phyloP scores from a whole-genome alignment of 2,113 vertebrate species.

The Crotalus viridis region DNA sequence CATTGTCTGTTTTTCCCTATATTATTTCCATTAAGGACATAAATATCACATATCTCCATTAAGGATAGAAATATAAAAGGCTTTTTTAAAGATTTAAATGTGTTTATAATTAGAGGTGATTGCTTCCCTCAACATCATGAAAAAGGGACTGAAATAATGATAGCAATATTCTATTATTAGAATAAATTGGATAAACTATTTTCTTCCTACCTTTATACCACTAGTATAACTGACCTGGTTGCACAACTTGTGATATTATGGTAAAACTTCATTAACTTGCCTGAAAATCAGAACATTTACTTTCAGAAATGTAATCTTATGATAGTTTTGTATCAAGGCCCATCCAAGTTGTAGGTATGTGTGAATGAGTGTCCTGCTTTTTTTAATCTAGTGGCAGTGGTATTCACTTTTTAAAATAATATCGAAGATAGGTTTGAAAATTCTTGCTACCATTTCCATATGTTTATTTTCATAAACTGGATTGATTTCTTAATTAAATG shows the following conservation, averaged over 20 bases:
- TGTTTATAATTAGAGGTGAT: not conserved
- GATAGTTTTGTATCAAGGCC: not conserved
- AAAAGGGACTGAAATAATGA: not conserved
- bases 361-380: not conserved
- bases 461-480: constrained; percentile 70
- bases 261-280: not conserved
- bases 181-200: not conserved
- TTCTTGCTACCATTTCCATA: constrained; percentile 68
- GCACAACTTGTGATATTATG: not conserved
- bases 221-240: not conserved
- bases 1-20: not conserved
- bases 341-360: not conserved
- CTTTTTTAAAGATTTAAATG: not conserved
- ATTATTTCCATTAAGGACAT: not conserved
- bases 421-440: constrained; percentile 43
- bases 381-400: not conserved
- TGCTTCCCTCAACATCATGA: not conserved
- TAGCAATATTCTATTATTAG: not conserved
- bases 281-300: not conserved
- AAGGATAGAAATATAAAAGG: not conserved
- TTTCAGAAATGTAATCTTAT: not conserved
- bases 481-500: constrained; percentile 81
- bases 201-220: not conserved
- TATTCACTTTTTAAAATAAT: not conserved
- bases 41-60: not conserved